Percentiles rank a stretch among this genome's conserved stretches.
Evolutionary conservation across 2,888 invertebrate species (phyloP).

Genomic region (Harpalus rubripes): DNA sequence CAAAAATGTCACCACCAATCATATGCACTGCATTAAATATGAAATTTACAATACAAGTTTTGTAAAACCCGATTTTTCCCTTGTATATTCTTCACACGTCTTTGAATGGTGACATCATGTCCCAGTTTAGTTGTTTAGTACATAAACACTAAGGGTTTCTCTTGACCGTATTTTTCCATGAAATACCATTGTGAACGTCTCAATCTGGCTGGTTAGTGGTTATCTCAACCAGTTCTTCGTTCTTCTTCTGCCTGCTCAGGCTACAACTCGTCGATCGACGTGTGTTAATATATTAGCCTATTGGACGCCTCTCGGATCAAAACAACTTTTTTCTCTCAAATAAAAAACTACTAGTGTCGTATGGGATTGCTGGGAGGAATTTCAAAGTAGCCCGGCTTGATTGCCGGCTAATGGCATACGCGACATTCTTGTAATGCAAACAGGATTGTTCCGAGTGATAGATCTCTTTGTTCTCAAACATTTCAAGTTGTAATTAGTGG

Average conservation of each 20-base stretch:
- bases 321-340: slow-evolving; percentile 30
- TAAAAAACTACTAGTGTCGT: slow-evolving; percentile 16
- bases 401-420: slow-evolving; percentile 41
- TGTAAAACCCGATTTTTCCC: too few relatives aligned
- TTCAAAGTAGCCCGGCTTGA: slow-evolving; percentile 24
- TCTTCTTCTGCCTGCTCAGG: too few relatives aligned
- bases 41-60: too few relatives aligned
- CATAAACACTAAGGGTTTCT: not conserved
- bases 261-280: slow-evolving; percentile 4
- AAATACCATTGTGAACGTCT: not conserved
- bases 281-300: slow-evolving; percentile 34
- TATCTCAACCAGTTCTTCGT: too few relatives aligned
- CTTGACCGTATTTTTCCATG: not conserved
- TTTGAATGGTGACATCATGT: too few relatives aligned
- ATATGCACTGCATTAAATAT: too few relatives aligned
- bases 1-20: too few relatives aligned
- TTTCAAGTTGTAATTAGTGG: not conserved
- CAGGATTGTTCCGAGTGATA: slow-evolving; percentile 13
- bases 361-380: slow-evolving; percentile 36
- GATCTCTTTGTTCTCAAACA: slow-evolving; percentile 27
- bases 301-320: slow-evolving; percentile 28
- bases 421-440: slow-evolving; percentile 30
- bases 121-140: not conserved
- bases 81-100: too few relatives aligned
- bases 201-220: not conserved